phyloP scores from a whole-genome alignment of 2,888 invertebrate genomes.

The Macaria notata region DNA sequence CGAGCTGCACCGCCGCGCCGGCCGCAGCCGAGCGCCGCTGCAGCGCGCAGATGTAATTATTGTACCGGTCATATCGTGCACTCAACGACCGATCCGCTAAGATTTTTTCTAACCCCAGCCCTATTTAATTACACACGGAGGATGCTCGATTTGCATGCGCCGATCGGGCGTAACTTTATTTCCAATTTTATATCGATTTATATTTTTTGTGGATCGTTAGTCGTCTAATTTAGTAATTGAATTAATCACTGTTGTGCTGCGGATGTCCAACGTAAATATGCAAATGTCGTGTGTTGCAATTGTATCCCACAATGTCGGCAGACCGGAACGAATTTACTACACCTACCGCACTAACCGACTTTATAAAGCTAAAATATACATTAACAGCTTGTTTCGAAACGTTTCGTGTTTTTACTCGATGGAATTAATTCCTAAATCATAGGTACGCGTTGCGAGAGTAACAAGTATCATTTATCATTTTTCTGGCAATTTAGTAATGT shows the following conservation, averaged over 20 bases:
- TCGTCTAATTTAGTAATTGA: conserved; percentile 61
- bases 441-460: conserved; percentile 15
- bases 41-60: conserved; percentile 52
- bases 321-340: conserved; percentile 64
- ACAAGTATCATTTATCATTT: conserved; percentile 32
- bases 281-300: conserved; percentile 70
- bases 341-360: conserved; percentile 47
- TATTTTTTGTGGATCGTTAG: conserved; percentile 37
- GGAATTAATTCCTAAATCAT: conserved; percentile 26
- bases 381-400: conserved; percentile 54
- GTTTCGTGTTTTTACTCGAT: conserved; percentile 32
- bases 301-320: conserved; percentile 65
- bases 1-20: conserved; percentile 53
- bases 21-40: conserved; percentile 47
- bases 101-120: conserved; percentile 31
- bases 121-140: conserved; percentile 40
- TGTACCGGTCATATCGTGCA: conserved; percentile 49
- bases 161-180: conserved; percentile 32
- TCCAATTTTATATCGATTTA: conserved; percentile 30
- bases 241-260: conserved; percentile 58
- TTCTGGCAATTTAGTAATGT: conserved; percentile 33
- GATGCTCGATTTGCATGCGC: conserved; percentile 40
- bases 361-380: conserved; percentile 59
- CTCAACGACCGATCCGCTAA: conserved; percentile 29
- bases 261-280: conserved; percentile 68